Evolutionary conservation across 2,797 vertebrate genomes (phyloP), one percentile per base, ranked within the genome.

Genomic region (Apodemus agrarius): DNA sequence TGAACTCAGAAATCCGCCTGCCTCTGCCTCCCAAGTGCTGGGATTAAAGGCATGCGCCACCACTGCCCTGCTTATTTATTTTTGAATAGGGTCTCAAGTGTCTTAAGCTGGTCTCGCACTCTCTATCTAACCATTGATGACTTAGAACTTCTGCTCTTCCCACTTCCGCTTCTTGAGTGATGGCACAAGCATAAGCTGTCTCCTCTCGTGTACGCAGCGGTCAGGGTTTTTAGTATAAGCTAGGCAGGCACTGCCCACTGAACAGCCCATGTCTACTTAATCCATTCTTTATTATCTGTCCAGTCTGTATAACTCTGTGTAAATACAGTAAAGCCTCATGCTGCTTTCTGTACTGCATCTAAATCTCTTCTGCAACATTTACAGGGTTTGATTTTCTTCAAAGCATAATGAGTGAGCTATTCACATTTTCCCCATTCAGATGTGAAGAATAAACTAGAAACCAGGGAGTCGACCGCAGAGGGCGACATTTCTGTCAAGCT

Each of bases 371-470:
- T 61, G 17, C 90, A 74, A n/a, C 31, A 46, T 52, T 6, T 67
- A 63, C 0, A 84, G 37, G 29, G 69, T 84, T 74, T 85, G 43
- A 80, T 52, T 92, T 96, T 72, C 78, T 92, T 94, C 34, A 83
- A 87, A 93, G 46, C 57, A 69, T 78, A 89, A 93, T 82, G 31
- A 96, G 37, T 78, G 75, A 91, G 12, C 76, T 88, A 85, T 57
- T 81, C 89, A 24, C 6, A 75, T 49, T 75, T 24, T 74, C 95
- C 93, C 82, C 26, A 57, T 94, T 97, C 85, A 98, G 97, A 89
- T n/a, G 79, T 86, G 84, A 97, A 88, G 46, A 95, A 17, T 90
- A 95, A 97, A 86, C 88, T 17, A 90, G 92, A 97, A 95, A 87
- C 43, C 14, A 89, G 0, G 75, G 54, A 14, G 34, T 94, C 90